phyloP scores from a whole-genome alignment of 37 sponge, comb jelly and placozoan species.

The Chondrilla cf. caribensis region DNA sequence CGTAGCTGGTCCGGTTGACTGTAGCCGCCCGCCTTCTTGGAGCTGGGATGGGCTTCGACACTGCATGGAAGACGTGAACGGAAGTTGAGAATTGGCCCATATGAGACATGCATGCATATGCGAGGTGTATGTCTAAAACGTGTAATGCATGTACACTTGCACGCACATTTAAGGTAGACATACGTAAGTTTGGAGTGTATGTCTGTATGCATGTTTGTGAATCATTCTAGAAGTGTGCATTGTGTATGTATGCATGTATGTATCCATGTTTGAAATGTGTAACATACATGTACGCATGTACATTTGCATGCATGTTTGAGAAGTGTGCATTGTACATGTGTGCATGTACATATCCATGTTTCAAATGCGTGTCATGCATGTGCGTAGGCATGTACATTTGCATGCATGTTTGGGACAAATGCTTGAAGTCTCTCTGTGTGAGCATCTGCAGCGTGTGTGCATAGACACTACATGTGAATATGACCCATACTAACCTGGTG shows the following conservation, averaged over 20 bases:
- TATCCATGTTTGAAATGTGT: not conserved
- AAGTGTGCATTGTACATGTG: not conserved
- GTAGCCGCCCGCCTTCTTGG: not conserved
- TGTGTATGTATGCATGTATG: not conserved
- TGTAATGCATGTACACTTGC: no score
- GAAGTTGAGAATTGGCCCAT: not conserved
- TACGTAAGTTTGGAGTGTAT: no score
- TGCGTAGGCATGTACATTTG: no score
- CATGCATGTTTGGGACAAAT: no score
- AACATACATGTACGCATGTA: not conserved
- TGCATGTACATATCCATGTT: no score
- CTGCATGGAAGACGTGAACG: not conserved
- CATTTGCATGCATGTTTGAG: not conserved
- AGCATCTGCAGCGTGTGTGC: not conserved
- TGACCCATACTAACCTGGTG: no score
- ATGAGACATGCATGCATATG: no score
- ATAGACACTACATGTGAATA: not conserved
- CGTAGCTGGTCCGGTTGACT: not conserved
- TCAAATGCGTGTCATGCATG: no score
- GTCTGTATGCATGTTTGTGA: no score
- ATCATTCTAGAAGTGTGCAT: no score
- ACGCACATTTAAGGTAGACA: no score
- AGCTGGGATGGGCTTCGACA: not conserved
- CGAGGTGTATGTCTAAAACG: no score
- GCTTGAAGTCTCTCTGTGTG: not conserved